Percentiles rank a stretch among this genome's conserved stretches.
These are phyloP conservation scores for Leptinotarsa haldemani DNA, from an alignment of 2,888 invertebrate genomes.

Conservation along the genomic window DNA sequence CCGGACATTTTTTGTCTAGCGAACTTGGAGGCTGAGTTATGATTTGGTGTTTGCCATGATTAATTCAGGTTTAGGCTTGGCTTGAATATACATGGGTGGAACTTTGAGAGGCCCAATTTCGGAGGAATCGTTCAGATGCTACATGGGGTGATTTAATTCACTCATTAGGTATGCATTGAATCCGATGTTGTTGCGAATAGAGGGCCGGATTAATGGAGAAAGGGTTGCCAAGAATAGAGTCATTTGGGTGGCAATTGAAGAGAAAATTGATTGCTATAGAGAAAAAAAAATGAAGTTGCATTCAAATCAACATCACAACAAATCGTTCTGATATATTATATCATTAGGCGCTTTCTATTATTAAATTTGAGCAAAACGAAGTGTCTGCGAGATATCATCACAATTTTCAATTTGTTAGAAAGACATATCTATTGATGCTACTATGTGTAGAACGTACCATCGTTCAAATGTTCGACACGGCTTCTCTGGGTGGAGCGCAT, in stretches of 20 bases:
- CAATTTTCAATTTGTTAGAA: too few relatives aligned
- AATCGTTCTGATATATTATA: too few relatives aligned
- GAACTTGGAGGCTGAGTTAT: constrained; percentile 21
- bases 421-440: too few relatives aligned
- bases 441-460: too few relatives aligned
- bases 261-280: background rate
- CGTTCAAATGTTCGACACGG: too few relatives aligned
- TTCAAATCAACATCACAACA: too few relatives aligned
- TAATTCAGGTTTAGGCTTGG: constrained; percentile 21
- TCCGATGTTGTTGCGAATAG: constrained; percentile 24
- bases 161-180: constrained; percentile 22
- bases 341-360: too few relatives aligned
- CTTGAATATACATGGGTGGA: constrained; percentile 14
- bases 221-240: constrained; percentile 6
- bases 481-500: too few relatives aligned
- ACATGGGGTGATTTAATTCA: constrained; percentile 26
- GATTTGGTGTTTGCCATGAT: constrained; percentile 25
- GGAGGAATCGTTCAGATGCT: constrained; percentile 13
- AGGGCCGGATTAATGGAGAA: background rate
- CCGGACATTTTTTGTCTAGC: constrained; percentile 30
- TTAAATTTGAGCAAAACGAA: too few relatives aligned
- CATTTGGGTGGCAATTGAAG: background rate
- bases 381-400: too few relatives aligned
- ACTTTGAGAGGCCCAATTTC: background rate
- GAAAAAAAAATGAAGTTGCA: too few relatives aligned